A percentile compares a stretch with the other conserved stretches of the same genome.
phyloP scores from a whole-genome alignment of 1,140 invertebrate genomes.

The Nasonia vitripennis region DNA sequence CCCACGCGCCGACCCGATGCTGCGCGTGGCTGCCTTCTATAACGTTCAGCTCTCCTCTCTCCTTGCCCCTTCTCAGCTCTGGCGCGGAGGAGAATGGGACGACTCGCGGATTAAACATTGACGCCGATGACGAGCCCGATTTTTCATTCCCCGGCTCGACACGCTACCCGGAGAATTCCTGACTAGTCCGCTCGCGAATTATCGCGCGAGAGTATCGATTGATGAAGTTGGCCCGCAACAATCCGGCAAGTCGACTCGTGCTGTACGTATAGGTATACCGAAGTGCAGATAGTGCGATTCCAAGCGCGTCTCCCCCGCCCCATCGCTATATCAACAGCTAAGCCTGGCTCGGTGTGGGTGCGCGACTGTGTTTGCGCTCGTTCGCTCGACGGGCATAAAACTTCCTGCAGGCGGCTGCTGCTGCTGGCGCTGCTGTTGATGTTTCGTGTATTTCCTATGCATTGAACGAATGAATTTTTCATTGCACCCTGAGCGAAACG shows the following conservation, averaged over 20 bases:
- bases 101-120: constrained; percentile 25
- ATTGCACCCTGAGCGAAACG: not conserved
- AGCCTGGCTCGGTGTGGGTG: not conserved
- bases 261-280: not conserved
- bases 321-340: not conserved
- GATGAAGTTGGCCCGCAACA: too few species aligned
- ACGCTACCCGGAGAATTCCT: not conserved
- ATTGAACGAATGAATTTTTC: constrained; percentile 48
- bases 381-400: not conserved
- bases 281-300: not conserved
- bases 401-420: not conserved
- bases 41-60: constrained; percentile 47
- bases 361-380: not conserved
- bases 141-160: not conserved
- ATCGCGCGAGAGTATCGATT: too few species aligned
- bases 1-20: constrained; percentile 73
- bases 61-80: not conserved
- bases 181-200: not conserved
- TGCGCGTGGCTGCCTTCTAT: constrained; percentile 47
- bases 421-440: not conserved
- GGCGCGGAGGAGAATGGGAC: not conserved
- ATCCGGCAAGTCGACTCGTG: too few species aligned
- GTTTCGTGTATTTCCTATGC: constrained; percentile 44
- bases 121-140: not conserved
- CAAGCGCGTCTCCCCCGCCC: not conserved